A percentile compares a stretch with the other conserved stretches of the same genome.
These are phyloP conservation scores for Bryconaethiops microstoma DNA, from an alignment of 2,797 vertebrate species.

Conservation along the genomic window DNA sequence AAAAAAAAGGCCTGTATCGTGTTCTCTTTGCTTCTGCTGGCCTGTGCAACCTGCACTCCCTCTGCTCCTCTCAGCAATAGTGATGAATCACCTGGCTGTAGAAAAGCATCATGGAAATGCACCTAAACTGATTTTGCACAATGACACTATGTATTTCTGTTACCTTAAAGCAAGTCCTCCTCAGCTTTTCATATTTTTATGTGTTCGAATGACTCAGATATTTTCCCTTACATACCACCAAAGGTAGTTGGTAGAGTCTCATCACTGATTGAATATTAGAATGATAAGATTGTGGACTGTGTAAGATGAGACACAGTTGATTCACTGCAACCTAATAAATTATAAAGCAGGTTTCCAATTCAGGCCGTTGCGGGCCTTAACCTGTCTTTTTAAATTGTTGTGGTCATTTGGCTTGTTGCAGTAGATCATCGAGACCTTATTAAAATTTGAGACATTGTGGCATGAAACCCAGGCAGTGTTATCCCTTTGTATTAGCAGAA, in stretches of 20 bases:
- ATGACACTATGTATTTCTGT: not conserved
- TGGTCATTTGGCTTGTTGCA: not conserved
- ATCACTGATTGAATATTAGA: not conserved
- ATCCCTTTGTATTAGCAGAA: constrained; percentile 3
- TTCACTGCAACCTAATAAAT: not conserved
- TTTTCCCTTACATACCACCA: not conserved
- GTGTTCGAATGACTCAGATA: not conserved
- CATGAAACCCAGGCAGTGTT: not conserved
- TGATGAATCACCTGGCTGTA: constrained; percentile 42
- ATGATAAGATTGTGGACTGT: not conserved
- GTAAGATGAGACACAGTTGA: not conserved
- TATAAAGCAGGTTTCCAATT: not conserved
- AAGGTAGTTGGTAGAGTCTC: not conserved
- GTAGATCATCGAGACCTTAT: not conserved
- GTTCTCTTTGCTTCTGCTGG: constrained; percentile 19
- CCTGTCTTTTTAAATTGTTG: not conserved
- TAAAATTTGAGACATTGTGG: constrained; percentile 4
- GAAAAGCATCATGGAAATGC: constrained; percentile 32
- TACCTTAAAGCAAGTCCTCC: not conserved
- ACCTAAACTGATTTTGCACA: not conserved
- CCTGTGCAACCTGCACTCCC: constrained; percentile 15
- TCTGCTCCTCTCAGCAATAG: constrained; percentile 29
- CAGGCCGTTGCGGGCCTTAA: not conserved
- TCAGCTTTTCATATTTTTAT: not conserved
- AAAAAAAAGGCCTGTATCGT: not conserved